Evolutionary conservation across 1,140 invertebrate species (phyloP), one percentile per base, ranked within the genome.

Genomic region (Stegodyphus dumicola): DNA sequence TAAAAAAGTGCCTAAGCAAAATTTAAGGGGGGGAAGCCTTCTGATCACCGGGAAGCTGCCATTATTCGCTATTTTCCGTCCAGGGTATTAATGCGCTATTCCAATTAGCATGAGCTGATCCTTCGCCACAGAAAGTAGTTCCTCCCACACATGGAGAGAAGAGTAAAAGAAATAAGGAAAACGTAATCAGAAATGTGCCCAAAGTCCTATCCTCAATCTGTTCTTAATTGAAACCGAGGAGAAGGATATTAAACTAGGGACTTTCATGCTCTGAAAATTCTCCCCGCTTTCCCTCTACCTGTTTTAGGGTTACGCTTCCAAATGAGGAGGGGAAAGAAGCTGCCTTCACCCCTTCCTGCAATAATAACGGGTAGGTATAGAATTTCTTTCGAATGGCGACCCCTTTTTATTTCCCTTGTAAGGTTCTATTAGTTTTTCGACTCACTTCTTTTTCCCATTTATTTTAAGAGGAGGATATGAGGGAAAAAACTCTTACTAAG

Each of bases 121-220:
- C 54, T 73, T 54, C 48, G 65, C 67, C 18, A 71, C 49, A 13
- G 66, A 60, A 80, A 80, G 15, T 71, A 80, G 66, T 81, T 69
- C 69, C 69, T 51, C 73, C 18, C 78, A 60, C 53, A 60, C 71
- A 73, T 49, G 70, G 18, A 69, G 33, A 33, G 15, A 13, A 79
- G 66, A 54, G 79, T n/a, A 33, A 33, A 33, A 33, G 33, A 33
- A 33, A 3, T 33, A 33, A 33, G 33, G 70, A 81, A 60, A 66
- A 81, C 79, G 70, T 81, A 81, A 81, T 81, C 79, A 81, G 70
- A 81, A 52, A 73, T 52, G 52, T 81, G n/a, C 79, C 79, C 7
- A 73, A 81, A 83, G 75, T 83, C 80, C 71, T 75, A 66, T 75
- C 56, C 80, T 83, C 80, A 83, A 83, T 83, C 80, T 83, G 80